Percentiles rank a stretch among this genome's conserved stretches.
phyloP scores from a whole-genome alignment of 2,113 vertebrate species.

The Motacilla tschutschensis region DNA sequence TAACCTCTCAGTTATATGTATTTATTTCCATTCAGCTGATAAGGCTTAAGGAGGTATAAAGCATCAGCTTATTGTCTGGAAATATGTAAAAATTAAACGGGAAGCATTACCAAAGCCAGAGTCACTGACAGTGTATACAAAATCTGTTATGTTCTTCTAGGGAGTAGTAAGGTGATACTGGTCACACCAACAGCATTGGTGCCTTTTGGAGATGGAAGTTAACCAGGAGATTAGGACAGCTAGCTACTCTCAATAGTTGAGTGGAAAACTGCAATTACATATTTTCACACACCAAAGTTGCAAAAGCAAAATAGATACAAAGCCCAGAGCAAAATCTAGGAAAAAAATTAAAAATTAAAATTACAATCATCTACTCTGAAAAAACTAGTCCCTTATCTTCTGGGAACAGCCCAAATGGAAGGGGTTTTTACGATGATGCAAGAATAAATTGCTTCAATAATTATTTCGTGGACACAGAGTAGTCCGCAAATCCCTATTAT shows the following conservation, averaged over 20 bases:
- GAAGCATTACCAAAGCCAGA: neutral
- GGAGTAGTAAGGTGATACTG: neutral
- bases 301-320: neutral
- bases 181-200: neutral
- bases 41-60: neutral
- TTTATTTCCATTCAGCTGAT: neutral
- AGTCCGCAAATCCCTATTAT: constrained; percentile 51
- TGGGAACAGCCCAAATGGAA: constrained; percentile 19
- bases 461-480: constrained; percentile 8
- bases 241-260: neutral
- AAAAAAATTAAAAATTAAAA: neutral
- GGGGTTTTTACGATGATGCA: neutral
- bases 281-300: neutral
- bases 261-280: neutral
- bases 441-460: constrained; percentile 49
- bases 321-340: neutral
- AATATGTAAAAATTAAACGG: neutral
- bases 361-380: neutral
- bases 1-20: neutral
- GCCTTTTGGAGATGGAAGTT: neutral
- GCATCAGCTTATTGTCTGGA: neutral
- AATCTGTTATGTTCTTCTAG: neutral
- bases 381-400: constrained; percentile 26
- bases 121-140: neutral
- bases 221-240: neutral